Base-by-base conservation (phyloP, 1,140 invertebrate species). In the Bombus ignitus region DNA sequence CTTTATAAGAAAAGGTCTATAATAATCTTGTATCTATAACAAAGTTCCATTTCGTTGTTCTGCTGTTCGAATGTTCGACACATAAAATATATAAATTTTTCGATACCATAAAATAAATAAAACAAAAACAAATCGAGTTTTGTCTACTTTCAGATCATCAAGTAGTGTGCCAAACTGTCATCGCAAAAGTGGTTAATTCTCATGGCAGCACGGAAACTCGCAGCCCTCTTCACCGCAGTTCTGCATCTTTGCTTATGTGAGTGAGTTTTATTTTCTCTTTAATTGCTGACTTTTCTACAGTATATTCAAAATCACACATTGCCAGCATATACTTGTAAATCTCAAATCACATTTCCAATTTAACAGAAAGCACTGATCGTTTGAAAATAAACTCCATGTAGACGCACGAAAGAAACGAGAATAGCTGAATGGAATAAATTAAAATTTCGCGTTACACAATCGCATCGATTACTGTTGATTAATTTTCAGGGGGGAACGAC, bases 181-280 rank as follows among this genome's bases (percentile, higher is more conserved):
- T 90, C 82, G 76, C 68, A 87, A 88, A 82, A 86, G 87, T 83
- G 90, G 82, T 90, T 77, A 35, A 87, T 66, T 92, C 94, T 93
- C 92, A 95, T 95, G 94, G 94, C 94, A 95, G 92, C 93, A 91
- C 91, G 91, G 87, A 94, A 93, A 93, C 92, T 95, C 85, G 90
- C 91, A 89, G 92, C 91, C 83, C 90, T 94, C 86, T 91, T 95
- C 88, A 90, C 91, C 75, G 91, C 91, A 79, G 71, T 94, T 87
- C 86, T 95, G 75, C 94, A 94, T 87, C 91, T 94, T 92, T 94
- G 92, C 88, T 91, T 94, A 91, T 94, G 94, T 95, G 85, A 95
- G 94, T 94, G 85, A 77, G 32, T 78, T 59, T 83, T 47, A 35
- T 12, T 81, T 72, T 71, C 44, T n/a, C 10, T 28, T 10, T 42